Evolutionary conservation across 2,113 vertebrate species (phyloP), one percentile per base, ranked within the genome.

Genomic region (Thryonomys swinderianus): DNA sequence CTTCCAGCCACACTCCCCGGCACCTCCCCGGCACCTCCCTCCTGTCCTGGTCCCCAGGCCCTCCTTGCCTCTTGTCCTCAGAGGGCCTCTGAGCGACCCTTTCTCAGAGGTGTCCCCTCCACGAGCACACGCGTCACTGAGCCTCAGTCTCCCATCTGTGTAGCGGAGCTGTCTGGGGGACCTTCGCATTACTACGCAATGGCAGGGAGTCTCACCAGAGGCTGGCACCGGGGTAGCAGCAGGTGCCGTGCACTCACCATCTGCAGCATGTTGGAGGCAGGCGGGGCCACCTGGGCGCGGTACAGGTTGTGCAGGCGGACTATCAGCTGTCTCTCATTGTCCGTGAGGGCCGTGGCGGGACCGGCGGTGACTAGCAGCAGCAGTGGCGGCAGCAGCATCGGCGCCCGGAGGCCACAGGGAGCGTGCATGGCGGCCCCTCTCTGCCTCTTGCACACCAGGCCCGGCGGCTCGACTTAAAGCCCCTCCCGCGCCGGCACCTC

Each of bases 401-500:
- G 81, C 45, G 23, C 93, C 93, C 13, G 90, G 61, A 98, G 97
- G 42, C 95, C 91, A 55, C 91, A 88, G 95, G 97, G 97, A 91
- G 97, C 62, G 96, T 95, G 96, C 98, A 98, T 98, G 71, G 90
- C 96, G 97, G 83, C 98, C 96, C 96, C 96, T 96, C 97, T 92
- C 97, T 91, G 97, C 86, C n/a, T 96, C 91, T 98, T 86, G 94
- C 12, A 8, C 96, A 8, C 96, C 95, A 95, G 96, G 98, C 98
- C 98, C 98, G 98, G 98, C 97, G 97, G 98, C 85, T 88, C 42
- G 95, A 96, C 98, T 98, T 98, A 98, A 98, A 98, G 96, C 95
- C 96, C 97, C 97, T 97, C 98, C 98, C 97, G 97, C 18, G 96
- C 81, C n/a, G 98, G 98, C 98, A 98, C 98, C 98, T 98, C 98